Evolutionary conservation across 2,797 vertebrate species (phyloP).

Genomic region (Gambusia yucatana): DNA sequence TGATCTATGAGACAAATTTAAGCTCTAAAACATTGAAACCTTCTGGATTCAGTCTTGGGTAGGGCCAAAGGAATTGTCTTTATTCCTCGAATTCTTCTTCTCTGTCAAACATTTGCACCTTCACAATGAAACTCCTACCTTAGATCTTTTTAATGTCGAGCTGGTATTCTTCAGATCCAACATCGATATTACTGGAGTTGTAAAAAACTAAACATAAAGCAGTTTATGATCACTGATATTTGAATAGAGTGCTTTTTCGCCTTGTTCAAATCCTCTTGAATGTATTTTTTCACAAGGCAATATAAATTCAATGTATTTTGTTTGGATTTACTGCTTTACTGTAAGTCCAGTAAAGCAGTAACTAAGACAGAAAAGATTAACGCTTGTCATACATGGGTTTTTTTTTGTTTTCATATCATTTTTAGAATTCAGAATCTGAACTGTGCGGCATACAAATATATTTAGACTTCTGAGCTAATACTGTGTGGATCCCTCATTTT

Average conservation of each 20-base stretch:
- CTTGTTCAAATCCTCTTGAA: neutral
- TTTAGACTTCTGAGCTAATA: neutral
- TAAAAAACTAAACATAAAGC: neutral
- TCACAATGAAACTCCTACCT: neutral
- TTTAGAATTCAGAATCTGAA: neutral
- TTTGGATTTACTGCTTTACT: neutral
- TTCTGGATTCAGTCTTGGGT: neutral
- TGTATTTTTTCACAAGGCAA: neutral
- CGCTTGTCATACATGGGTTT: neutral
- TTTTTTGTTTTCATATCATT: neutral
- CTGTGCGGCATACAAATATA: neutral
- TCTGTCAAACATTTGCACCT: neutral
- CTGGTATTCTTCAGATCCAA: neutral
- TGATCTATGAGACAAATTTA: neutral
- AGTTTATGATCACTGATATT: neutral
- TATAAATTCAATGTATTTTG: neutral
- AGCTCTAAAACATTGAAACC: neutral
- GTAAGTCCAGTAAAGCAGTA: no score
- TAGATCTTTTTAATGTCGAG: neutral
- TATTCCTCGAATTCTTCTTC: conserved; percentile 1
- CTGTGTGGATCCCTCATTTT: neutral
- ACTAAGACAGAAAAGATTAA: neutral
- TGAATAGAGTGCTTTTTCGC: neutral
- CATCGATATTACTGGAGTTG: neutral
- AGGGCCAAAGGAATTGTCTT: neutral